These are phyloP conservation scores for Harpalus rubripes DNA, from an alignment of 2,888 invertebrate genomes.

Conservation along the genomic window DNA sequence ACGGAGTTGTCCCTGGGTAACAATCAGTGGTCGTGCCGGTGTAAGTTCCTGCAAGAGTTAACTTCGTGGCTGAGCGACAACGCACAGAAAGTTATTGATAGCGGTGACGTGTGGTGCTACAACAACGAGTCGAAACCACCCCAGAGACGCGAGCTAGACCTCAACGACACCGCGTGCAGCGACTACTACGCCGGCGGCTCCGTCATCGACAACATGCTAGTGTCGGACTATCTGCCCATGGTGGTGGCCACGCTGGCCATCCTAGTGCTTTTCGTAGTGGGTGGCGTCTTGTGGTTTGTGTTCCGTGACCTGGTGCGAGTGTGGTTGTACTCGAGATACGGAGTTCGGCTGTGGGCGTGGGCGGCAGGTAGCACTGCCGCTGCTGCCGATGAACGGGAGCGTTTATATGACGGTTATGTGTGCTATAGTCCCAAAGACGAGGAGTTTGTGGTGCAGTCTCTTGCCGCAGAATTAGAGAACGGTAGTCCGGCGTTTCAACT, in stretches of 20 bases:
- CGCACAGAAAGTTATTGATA: conserved; percentile 88
- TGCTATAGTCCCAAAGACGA: conserved; percentile 96
- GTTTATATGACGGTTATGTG: conserved; percentile 94
- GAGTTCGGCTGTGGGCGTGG: conserved; percentile 88
- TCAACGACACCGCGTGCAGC: conserved; percentile 92
- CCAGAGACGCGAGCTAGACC: conserved; percentile 88
- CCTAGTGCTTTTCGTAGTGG: conserved; percentile 87
- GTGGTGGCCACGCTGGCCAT: conserved; percentile 89
- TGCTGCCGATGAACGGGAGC: conserved; percentile 87
- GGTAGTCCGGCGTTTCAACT: conserved; percentile 89
- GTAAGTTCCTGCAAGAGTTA: conserved; percentile 91
- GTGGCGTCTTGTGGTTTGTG: conserved; percentile 88
- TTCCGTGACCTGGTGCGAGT: conserved; percentile 92
- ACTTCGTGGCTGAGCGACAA: conserved; percentile 91
- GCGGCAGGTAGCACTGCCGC: conserved; percentile 82
- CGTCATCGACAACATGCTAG: conserved; percentile 89
- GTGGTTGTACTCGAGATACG: conserved; percentile 93
- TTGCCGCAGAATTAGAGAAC: conserved; percentile 91
- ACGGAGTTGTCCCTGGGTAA: conserved; percentile 88
- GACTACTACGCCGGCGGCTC: conserved; percentile 91
- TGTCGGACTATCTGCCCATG: conserved; percentile 91
- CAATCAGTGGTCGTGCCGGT: conserved; percentile 94
- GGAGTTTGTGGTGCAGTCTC: conserved; percentile 90
- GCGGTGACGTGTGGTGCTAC: conserved; percentile 89
- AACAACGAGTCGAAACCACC: conserved; percentile 87